These are phyloP conservation scores for Melikaiella ostensackeni DNA, from an alignment of 2,888 invertebrate genomes.

Conservation along the genomic window DNA sequence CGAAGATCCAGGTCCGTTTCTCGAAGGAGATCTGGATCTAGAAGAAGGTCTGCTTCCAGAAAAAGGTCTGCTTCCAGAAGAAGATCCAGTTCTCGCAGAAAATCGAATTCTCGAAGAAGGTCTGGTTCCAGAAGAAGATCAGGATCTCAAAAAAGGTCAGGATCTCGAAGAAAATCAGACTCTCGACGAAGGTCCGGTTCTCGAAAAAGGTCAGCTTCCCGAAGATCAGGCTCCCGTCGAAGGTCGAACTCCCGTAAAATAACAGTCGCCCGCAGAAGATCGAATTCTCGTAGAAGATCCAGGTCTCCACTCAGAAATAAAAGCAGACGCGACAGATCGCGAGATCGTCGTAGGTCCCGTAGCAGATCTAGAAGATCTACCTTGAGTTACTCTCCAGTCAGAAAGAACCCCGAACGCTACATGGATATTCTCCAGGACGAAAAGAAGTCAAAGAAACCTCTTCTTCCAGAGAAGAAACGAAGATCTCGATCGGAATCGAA, in stretches of 20 bases:
- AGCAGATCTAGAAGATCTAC: slow-evolving; percentile 76
- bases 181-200: background rate
- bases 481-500: slow-evolving; percentile 67
- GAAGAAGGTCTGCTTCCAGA: background rate
- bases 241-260: slow-evolving; percentile 51
- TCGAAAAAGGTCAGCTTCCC: background rate
- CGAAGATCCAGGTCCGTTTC: slow-evolving; percentile 8
- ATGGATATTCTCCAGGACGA: slow-evolving; percentile 82
- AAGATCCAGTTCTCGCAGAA: background rate
- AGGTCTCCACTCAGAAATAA: slow-evolving; percentile 57
- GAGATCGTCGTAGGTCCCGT: slow-evolving; percentile 61
- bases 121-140: slow-evolving; percentile 56
- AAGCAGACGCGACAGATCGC: slow-evolving; percentile 59
- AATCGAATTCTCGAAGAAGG: background rate
- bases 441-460: slow-evolving; percentile 80
- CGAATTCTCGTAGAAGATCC: slow-evolving; percentile 54
- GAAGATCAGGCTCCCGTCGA: slow-evolving; percentile 1
- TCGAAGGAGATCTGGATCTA: background rate
- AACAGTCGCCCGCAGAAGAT: slow-evolving; percentile 57
- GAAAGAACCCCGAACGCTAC: slow-evolving; percentile 84
- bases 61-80: background rate
- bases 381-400: slow-evolving; percentile 85
- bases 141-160: slow-evolving; percentile 54
- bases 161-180: slow-evolving; percentile 45
- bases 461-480: slow-evolving; percentile 65